phyloP scores from a whole-genome alignment of 92 coral and sea anemone species.

The Scolanthus callimorphus region DNA sequence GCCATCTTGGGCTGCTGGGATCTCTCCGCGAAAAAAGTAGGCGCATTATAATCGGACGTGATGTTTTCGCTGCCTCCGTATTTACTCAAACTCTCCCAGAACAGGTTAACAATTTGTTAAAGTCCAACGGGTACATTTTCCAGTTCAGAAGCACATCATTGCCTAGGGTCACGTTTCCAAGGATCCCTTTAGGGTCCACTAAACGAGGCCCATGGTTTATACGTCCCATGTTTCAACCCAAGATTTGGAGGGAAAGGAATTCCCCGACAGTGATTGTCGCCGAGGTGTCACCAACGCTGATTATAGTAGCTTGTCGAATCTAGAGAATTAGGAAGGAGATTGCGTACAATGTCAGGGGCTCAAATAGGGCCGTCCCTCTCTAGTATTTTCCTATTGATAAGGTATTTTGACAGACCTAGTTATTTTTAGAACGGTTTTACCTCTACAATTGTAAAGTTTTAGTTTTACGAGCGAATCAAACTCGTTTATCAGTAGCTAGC shows the following conservation, averaged over 20 bases:
- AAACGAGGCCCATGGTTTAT: constrained; percentile 77
- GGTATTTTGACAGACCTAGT: too few relatives aligned
- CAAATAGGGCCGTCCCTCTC: too few relatives aligned
- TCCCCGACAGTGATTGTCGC: constrained; percentile 44
- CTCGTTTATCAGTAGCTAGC: too few relatives aligned
- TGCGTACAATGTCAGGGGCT: too few relatives aligned
- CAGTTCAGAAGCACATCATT: constrained; percentile 60
- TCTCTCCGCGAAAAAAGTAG: constrained; percentile 80
- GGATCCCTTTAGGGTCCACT: constrained; percentile 91
- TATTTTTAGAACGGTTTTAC: too few relatives aligned
- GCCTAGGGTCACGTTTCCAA: constrained; percentile 76
- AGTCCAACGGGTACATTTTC: constrained; percentile 62
- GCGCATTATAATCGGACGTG: too few relatives aligned
- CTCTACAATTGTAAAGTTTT: too few relatives aligned
- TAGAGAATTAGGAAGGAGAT: too few relatives aligned
- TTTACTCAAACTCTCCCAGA: not conserved
- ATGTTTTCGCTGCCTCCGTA: not conserved
- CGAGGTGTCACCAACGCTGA: constrained; percentile 51
- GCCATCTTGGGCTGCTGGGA: constrained; percentile 78
- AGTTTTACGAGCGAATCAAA: too few relatives aligned
- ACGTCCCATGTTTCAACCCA: constrained; percentile 93
- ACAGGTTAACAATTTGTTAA: constrained; percentile 27
- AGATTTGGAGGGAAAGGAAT: constrained; percentile 47
- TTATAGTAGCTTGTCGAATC: constrained; percentile 76
- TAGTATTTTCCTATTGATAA: too few relatives aligned